Base-by-base conservation (phyloP, 2,797 vertebrate species). In the Propithecus deckenii region DNA sequence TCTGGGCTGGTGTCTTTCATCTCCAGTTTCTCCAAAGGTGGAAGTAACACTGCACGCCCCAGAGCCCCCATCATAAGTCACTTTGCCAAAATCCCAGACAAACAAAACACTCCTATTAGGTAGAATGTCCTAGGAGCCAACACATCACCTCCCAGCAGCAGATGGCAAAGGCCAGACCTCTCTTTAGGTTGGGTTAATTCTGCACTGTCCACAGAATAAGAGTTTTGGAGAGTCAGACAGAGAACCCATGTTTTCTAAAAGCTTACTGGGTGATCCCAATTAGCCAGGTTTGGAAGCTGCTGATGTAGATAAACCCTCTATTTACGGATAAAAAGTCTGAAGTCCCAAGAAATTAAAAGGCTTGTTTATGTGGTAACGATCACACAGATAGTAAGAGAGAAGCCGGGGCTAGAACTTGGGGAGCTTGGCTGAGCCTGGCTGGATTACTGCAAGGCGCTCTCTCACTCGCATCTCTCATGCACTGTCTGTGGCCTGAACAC, bases 391-490 rank as follows among this genome's bases (percentile, higher is more conserved):
- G 25, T 43, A 83, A 63, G n/a, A 63, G 0, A 6, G 6, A 11
- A 65, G 12, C 20, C 20, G 57, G 41, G 25, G 52, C 25, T 59
- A 30, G 78, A 71, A 10, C 38, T 38, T 5, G 8, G 6, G 52
- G 22, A 41, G 18, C 0, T 13, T 32, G 8, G 17, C 23, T 65
- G 17, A 41, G 4, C n/a, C 0, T 0, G 6, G 11, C 13, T 20
- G 17, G 57, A 4, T 63, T 41, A 30, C 5, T 17, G 4, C 72
- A 57, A 46, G 22, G 43, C 11, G 25, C 3, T 5, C 15, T 25
- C 43, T 13, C 1, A 59, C 23, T 18, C 43, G 41, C 18, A 38
- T 23, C 18, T 59, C 28, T 48, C 35, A 71, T 4, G 2, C 25
- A 25, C 20, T 9, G 2, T 25, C 41, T 20, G 7, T 38, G 0